Evolutionary conservation across 1,140 invertebrate species (phyloP).

Genomic region (Drosophila ambigua): DNA sequence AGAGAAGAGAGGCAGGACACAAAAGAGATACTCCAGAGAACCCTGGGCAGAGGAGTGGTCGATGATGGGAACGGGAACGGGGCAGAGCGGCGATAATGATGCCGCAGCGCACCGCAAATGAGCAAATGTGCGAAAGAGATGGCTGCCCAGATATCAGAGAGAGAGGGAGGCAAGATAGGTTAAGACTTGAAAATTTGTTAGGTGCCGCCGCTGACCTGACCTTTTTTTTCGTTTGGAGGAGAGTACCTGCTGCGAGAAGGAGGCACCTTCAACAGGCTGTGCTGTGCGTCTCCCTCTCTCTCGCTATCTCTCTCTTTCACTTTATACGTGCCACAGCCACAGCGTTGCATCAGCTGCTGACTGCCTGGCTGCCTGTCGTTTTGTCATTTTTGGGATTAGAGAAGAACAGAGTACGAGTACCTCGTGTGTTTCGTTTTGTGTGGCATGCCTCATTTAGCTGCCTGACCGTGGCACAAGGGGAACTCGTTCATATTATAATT

Average conservation of each 20-base stretch:
- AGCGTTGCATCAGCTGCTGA: constrained; percentile 37
- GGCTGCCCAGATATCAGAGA: neutral
- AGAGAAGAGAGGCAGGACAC: constrained; percentile 27
- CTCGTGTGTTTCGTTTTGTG: constrained; percentile 19
- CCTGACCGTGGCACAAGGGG: constrained; percentile 24
- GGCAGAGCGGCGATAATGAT: constrained; percentile 56
- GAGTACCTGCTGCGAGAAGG: constrained; percentile 42
- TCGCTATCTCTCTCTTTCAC: constrained; percentile 12
- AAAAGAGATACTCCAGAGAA: constrained; percentile 50
- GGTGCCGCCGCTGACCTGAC: constrained; percentile 41
- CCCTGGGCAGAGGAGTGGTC: neutral
- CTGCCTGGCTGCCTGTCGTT: constrained; percentile 11
- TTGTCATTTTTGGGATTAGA: constrained; percentile 62
- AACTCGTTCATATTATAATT: constrained; percentile 65
- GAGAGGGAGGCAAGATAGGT: constrained; percentile 1
- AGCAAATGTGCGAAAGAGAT: constrained; percentile 37
- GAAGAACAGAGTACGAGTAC: neutral
- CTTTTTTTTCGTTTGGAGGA: constrained; percentile 4
- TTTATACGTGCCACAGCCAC: constrained; percentile 10
- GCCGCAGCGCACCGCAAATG: constrained; percentile 69
- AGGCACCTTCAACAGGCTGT: constrained; percentile 38
- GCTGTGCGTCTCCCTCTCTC: constrained; percentile 14
- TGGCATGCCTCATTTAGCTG: constrained; percentile 41
- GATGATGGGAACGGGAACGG: neutral
- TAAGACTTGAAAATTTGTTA: constrained; percentile 66